phyloP scores from a whole-genome alignment of 2,888 invertebrate species.

The Elegia similella region DNA sequence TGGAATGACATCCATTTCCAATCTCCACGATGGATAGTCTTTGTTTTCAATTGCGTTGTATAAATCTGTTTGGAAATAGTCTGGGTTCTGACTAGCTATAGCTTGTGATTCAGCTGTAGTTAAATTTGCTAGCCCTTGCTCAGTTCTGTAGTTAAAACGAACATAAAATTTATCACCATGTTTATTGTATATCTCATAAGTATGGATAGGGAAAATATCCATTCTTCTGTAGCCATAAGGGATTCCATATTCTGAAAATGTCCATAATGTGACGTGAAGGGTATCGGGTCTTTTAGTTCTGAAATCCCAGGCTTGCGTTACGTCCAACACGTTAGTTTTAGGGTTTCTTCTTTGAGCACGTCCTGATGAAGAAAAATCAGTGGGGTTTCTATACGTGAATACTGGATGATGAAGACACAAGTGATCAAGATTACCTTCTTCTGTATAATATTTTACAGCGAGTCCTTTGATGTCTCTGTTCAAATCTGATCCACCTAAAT shows the following conservation, averaged over 20 bases:
- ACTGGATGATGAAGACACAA: slow-evolving; percentile 93
- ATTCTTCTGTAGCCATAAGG: slow-evolving; percentile 94
- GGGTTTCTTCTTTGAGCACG: slow-evolving; percentile 97
- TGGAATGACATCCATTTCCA: slow-evolving; percentile 59
- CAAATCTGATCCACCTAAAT: slow-evolving; percentile 91
- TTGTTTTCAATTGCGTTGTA: slow-evolving; percentile 91
- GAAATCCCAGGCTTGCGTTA: slow-evolving; percentile 94
- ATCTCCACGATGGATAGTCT: slow-evolving; percentile 61
- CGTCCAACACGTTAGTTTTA: slow-evolving; percentile 89
- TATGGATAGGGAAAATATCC: slow-evolving; percentile 95
- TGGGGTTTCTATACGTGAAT: slow-evolving; percentile 92
- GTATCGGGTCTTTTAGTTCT: slow-evolving; percentile 89
- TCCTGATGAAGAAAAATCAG: slow-evolving; percentile 91
- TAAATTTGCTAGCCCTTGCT: slow-evolving; percentile 91
- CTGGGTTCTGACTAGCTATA: slow-evolving; percentile 87
- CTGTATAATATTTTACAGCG: slow-evolving; percentile 94
- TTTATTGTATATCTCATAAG: slow-evolving; percentile 92
- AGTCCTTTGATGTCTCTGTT: slow-evolving; percentile 92
- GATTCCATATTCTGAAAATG: slow-evolving; percentile 92
- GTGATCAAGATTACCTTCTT: slow-evolving; percentile 93
- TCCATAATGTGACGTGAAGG: slow-evolving; percentile 87
- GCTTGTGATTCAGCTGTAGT: slow-evolving; percentile 82
- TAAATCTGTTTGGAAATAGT: slow-evolving; percentile 89
- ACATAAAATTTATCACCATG: slow-evolving; percentile 87
- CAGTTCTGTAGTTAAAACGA: slow-evolving; percentile 94